These are phyloP conservation scores for Phyllotis vaccarum DNA, from an alignment of 2,797 vertebrate species.

Conservation along the genomic window DNA sequence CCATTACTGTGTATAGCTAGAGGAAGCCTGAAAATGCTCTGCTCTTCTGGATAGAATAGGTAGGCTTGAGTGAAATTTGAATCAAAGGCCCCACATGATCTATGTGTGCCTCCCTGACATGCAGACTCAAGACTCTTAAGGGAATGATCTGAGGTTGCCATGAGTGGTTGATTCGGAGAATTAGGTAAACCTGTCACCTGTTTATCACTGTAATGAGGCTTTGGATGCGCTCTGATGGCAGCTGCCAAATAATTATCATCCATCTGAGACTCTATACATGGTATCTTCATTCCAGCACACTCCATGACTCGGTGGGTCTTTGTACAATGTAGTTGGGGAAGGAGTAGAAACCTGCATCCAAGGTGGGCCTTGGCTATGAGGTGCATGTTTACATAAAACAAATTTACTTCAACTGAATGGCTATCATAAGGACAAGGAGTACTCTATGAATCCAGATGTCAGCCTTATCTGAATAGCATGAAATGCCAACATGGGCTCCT, in stretches of 20 bases:
- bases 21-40: background rate
- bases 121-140: constrained; percentile 30
- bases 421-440: background rate
- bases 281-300: background rate
- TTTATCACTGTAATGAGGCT: background rate
- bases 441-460: background rate
- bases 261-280: background rate
- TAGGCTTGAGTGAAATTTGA: background rate
- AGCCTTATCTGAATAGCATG: no score
- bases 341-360: background rate
- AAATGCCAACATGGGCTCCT: no score
- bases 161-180: constrained; percentile 58
- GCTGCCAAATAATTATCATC: background rate
- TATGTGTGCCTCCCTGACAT: background rate
- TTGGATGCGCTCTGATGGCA: background rate
- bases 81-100: background rate
- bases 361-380: background rate
- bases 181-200: background rate
- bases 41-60: background rate
- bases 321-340: background rate
- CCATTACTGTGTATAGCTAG: background rate
- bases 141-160: constrained; percentile 15
- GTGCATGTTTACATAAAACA: background rate
- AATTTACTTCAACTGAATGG: background rate
- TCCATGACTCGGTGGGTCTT: background rate